Evolutionary conservation across 2,797 vertebrate genomes (phyloP).

Genomic region (Hipposideros larvatus): DNA sequence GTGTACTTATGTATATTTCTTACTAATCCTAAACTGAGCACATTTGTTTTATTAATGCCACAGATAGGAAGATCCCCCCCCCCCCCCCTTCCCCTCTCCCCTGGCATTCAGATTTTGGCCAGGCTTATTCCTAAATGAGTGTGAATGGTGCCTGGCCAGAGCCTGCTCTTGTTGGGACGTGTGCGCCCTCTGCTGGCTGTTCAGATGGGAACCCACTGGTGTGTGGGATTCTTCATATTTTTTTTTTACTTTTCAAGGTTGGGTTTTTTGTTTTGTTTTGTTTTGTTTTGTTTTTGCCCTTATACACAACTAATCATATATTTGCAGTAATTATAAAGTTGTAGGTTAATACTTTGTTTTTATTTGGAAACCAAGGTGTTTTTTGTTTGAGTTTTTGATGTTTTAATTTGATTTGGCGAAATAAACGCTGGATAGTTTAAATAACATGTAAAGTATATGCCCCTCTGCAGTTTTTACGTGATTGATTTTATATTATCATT

Average conservation of each 20-base stretch:
- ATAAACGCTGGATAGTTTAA: background rate
- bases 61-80: background rate
- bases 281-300: conserved; percentile 51
- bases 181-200: conserved; percentile 87
- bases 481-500: conserved; percentile 13
- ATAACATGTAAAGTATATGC: background rate
- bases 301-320: conserved; percentile 18
- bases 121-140: background rate
- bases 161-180: conserved; percentile 66
- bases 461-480: conserved; percentile 4
- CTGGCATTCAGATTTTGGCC: conserved; percentile 9
- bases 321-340: conserved; percentile 29
- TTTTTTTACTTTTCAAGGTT: conserved; percentile 56
- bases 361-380: conserved; percentile 11
- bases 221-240: background rate
- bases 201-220: background rate
- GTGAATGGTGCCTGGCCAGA: background rate
- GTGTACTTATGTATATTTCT: background rate
- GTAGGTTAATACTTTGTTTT: conserved; percentile 29
- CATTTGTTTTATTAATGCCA: conserved; percentile 1
- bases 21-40: background rate
- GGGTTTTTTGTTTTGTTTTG: conserved; percentile 17
- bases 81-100: no score
- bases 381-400: background rate
- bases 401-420: conserved; percentile 5